Percentiles rank a stretch among this genome's conserved stretches.
Conservation (phyloP, 2,113 vertebrate genomes). For the Myotis davidii region DNA sequence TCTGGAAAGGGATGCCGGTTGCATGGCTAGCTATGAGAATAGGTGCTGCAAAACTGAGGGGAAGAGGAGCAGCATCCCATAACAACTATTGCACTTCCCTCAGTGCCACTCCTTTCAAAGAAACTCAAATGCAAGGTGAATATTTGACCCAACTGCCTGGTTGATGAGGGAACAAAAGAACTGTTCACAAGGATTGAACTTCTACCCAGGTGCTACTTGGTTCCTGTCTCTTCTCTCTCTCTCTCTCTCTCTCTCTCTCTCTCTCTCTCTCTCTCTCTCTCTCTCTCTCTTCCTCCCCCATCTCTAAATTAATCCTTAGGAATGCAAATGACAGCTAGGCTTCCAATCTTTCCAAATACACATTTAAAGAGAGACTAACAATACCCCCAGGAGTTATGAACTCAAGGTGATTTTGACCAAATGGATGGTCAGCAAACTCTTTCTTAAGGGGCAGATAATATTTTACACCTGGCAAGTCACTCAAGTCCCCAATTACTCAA, state of each 20-base stretch:
- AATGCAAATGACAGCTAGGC: not conserved
- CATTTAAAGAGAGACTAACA: not conserved
- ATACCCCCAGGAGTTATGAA: not conserved
- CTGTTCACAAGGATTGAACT: not conserved
- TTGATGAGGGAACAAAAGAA: not conserved
- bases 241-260: not conserved
- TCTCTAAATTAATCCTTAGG: not conserved
- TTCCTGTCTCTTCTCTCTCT: not conserved
- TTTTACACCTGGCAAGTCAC: not conserved
- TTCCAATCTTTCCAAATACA: not conserved
- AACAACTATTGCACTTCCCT: not conserved
- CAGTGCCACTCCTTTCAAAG: not conserved
- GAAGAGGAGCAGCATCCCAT: not conserved
- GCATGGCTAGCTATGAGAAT: too few species aligned
- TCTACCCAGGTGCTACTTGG: not conserved
- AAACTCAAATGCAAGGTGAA: not conserved
- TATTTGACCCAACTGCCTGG: not conserved
- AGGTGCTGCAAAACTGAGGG: not conserved
- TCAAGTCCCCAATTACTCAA: not conserved
- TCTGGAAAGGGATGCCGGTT: not conserved
- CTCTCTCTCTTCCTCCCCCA: not conserved
- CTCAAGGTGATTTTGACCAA: not conserved
- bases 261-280: not conserved
- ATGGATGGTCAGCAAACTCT: not conserved
- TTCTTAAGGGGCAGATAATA: not conserved